Base-by-base conservation (phyloP, 2,113 vertebrate species). In the Anser brachyrhynchus region DNA sequence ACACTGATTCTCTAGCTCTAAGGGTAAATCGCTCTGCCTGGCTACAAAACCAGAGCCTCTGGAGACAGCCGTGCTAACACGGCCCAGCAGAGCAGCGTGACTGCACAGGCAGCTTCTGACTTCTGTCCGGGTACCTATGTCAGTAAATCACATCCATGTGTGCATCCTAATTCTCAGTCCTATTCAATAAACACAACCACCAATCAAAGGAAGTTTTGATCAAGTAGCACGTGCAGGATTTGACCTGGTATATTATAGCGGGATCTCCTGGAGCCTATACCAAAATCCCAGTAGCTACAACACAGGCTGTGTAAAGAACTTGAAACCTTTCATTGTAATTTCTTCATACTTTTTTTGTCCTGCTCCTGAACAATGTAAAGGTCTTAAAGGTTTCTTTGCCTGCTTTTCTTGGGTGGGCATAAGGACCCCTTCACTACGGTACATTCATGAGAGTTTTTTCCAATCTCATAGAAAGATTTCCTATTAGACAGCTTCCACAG, bases 11-110 rank as follows among this genome's bases (percentile, higher is more conserved):
- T 52, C 29, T 8, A 80, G 20, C 39, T 86, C 35, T 31, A 49
- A 33, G 28, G 69, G 23, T 11, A 54, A 22, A 26, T 43, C 13
- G 46, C 39, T 28, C 15, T 31, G 6, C 7, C n/a, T 3, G 12
- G 70, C 10, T 69, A 22, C 29, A 62, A 75, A 52, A 9, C 5
- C 66, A 43, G 26, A 62, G 37, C 13, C 41, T 33, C 13, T 21
- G 33, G 43, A 54, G 75, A 31, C 4, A 70, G 67, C 7, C 19
- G 1, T 1, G 11, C 25, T 10, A 51, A 26, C 13, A 26, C 35
- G 3, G 1, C 37, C 8, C 0, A 0, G n/a, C 39, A 72, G 46
- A 55, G 28, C 28, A 20, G 9, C 1, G 5, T 19, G 69, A 59
- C 3, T 62, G 69, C 44, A 11, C 2, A 4, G 3, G 28, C 10